Evolutionary conservation across 2,797 vertebrate species (phyloP).

Genomic region (Discoglossus pictus): DNA sequence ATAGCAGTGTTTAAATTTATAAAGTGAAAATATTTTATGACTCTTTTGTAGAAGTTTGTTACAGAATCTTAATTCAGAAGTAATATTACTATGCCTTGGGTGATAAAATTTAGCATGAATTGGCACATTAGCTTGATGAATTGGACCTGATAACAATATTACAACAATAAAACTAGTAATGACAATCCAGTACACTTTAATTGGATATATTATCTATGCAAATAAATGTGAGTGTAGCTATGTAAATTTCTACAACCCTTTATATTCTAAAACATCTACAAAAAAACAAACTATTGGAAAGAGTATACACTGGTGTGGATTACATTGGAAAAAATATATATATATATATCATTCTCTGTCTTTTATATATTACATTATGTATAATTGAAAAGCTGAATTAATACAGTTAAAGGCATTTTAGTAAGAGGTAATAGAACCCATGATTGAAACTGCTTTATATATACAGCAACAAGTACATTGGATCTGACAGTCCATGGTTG

Average conservation of each 20-base stretch:
- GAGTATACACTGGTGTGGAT: no score
- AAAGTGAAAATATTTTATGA: constrained; percentile 38
- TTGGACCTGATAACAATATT: constrained; percentile 8
- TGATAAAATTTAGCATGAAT: constrained; percentile 32
- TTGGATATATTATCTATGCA: background rate
- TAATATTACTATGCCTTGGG: constrained; percentile 16
- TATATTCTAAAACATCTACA: background rate
- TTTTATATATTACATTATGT: no score
- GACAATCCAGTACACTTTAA: constrained; percentile 18
- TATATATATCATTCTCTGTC: no score
- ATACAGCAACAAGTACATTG: no score
- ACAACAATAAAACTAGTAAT: constrained; percentile 22
- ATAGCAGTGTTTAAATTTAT: constrained; percentile 39
- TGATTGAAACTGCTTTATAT: no score
- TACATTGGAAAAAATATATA: no score
- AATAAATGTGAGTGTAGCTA: no score
- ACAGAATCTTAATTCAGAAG: constrained; percentile 31
- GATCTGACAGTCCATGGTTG: no score
- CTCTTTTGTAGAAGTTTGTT: constrained; percentile 30
- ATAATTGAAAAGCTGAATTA: no score
- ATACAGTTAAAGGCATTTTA: no score
- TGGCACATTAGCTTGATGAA: constrained; percentile 30
- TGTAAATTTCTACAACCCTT: no score
- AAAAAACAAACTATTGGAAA: background rate
- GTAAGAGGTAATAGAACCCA: no score